A percentile compares a stretch with the other conserved stretches of the same genome.
phyloP scores from a whole-genome alignment of 2,888 invertebrate genomes.

The Sericinus montela region DNA sequence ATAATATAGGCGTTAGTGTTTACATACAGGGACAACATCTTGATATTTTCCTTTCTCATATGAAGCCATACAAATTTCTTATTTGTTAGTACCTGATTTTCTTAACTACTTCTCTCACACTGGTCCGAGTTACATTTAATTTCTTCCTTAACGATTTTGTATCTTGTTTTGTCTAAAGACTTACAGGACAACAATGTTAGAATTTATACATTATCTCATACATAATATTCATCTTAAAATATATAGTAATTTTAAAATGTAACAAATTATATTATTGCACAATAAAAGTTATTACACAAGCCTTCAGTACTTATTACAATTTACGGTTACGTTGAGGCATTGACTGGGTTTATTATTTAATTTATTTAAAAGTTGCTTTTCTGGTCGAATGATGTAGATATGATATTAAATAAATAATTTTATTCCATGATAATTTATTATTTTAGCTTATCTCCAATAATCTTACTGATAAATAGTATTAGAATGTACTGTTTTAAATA shows the following conservation, averaged over 20 bases:
- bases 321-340: conserved; percentile 17
- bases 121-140: too few species aligned
- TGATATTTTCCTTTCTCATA: too few species aligned
- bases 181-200: background rate
- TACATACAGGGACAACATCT: too few species aligned
- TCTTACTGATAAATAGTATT: background rate
- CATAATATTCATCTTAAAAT: background rate
- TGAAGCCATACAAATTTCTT: too few species aligned
- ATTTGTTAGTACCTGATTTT: too few species aligned
- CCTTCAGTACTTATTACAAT: conserved; percentile 21
- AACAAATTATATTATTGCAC: conserved; percentile 1
- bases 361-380: conserved; percentile 29
- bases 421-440: conserved; percentile 36
- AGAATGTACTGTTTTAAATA: background rate
- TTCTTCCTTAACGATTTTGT: background rate
- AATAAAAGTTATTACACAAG: background rate
- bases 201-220: background rate
- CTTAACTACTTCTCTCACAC: too few species aligned
- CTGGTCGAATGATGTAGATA: conserved; percentile 57
- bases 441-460: conserved; percentile 26
- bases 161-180: background rate
- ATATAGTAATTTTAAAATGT: background rate
- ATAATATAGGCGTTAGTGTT: too few species aligned
- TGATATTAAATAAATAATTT: conserved; percentile 59
- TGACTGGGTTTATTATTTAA: conserved; percentile 21